Base-by-base conservation (phyloP, 1,140 invertebrate species). In the Agrilus planipennis region DNA sequence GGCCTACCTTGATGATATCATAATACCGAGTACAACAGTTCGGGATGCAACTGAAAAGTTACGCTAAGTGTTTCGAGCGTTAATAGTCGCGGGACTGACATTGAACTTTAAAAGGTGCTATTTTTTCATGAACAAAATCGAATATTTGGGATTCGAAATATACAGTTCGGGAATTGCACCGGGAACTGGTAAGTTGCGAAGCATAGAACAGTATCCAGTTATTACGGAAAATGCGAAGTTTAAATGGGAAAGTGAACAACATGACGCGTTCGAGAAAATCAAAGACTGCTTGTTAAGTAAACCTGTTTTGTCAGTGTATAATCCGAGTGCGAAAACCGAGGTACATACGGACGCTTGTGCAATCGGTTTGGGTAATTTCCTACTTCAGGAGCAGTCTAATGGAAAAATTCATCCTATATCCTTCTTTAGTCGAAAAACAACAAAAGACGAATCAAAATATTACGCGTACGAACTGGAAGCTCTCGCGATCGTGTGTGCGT, bases 1-100 rank as follows among this genome's bases (percentile, higher is more conserved):
- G 14, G 51, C 48, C 16, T 59, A 59, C 34, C 35, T 58, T 18
- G 52, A 58, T 37, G 56, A 58, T 31, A 44, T 57, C 9, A 29
- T 59, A 2, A 41, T 57, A 12, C 43, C 47, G 42, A 39, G 32
- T 5, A 53, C 44, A 5, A 23, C 36, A 42, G 40, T 64, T 42
- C 35, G 53, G 38, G 45, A 59, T 46, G 55, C 58, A 2, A 31
- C 4, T 9, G 30, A 14, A 7, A 32, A 14, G 15, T 32, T 32
- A 6, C 14, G 23, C 12, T 7, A 27, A 12, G 7, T 27, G 12
- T 34, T 34, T 4, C 11, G 12, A 18, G 19, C 11, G 32, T 34
- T 34, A n/a, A 5, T 6, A 31, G 9, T 16, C 6, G 29, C 12
- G 5, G 20, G 20, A 7, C 17, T 34, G 4, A 34, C 32, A 4